These are phyloP conservation scores for Phylloscopus whistleri DNA, from an alignment of 2,113 vertebrate species.

Conservation along the genomic window DNA sequence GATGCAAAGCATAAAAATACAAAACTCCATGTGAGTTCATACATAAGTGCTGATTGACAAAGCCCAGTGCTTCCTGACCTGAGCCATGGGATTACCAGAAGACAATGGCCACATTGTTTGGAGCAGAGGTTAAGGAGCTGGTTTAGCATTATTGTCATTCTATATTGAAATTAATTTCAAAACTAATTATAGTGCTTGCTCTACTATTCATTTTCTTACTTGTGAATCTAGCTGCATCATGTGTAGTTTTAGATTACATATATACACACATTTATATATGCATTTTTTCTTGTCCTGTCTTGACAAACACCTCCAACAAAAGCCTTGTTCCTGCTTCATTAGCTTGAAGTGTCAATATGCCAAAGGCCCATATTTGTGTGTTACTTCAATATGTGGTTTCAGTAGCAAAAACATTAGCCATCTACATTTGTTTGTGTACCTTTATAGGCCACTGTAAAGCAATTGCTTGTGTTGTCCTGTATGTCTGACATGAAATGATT, in stretches of 20 bases:
- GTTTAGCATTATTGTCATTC: not conserved
- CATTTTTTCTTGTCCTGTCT: not conserved
- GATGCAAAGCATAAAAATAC: not conserved
- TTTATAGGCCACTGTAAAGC: not conserved
- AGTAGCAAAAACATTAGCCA: slow-evolving; percentile 56
- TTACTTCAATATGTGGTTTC: slow-evolving; percentile 30
- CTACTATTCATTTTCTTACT: not conserved
- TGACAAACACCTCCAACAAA: not conserved
- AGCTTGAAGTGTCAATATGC: slow-evolving; percentile 30
- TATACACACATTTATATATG: not conserved
- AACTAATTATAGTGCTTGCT: not conserved
- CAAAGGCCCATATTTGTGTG: slow-evolving; percentile 27
- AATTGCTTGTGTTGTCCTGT: not conserved
- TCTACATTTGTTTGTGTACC: slow-evolving; percentile 39
- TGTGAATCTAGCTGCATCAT: not conserved
- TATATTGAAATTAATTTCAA: not conserved
- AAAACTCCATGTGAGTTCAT: not conserved
- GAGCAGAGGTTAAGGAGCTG: not conserved
- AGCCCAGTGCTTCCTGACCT: not conserved
- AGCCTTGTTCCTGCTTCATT: slow-evolving; percentile 20
- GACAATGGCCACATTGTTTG: not conserved
- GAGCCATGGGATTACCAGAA: not conserved
- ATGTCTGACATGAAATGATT: not conserved
- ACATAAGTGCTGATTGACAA: not conserved
- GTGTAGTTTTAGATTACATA: not conserved